Conservation (phyloP, 2,888 invertebrate genomes). For the Lacanobia wlatinum region DNA sequence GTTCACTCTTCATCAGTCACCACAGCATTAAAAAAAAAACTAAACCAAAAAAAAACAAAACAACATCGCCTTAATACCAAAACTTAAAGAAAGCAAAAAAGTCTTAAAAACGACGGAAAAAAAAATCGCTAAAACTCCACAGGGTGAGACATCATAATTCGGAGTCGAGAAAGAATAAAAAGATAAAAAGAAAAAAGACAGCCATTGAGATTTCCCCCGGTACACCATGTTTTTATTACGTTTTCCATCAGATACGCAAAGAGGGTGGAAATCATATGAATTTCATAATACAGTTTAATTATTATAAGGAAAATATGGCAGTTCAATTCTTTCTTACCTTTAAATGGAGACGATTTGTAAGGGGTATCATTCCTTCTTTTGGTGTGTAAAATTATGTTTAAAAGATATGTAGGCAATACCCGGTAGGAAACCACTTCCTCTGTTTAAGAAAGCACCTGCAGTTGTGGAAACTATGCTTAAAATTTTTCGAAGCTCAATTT, state of each 20-base stretch:
- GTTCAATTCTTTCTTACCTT: conserved; percentile 22
- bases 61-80: conserved; percentile 60
- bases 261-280: conserved; percentile 66
- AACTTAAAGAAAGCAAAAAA: conserved; percentile 58
- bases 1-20: conserved; percentile 34
- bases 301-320: conserved; percentile 41
- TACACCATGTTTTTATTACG: conserved; percentile 81
- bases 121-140: conserved; percentile 62
- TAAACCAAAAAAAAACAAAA: conserved; percentile 28
- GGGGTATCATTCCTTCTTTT: neutral
- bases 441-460: too few relatives aligned
- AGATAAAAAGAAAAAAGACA: conserved; percentile 77
- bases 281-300: conserved; percentile 64
- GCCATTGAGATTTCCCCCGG: conserved; percentile 84
- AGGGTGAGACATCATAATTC: conserved; percentile 75
- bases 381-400: neutral
- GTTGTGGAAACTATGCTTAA: too few relatives aligned
- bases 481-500: too few relatives aligned
- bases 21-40: neutral
- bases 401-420: too few relatives aligned
- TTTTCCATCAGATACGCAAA: conserved; percentile 79
- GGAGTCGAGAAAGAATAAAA: conserved; percentile 75
- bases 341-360: conserved; percentile 8
- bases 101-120: conserved; percentile 57
- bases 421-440: too few relatives aligned